Percentiles rank a stretch among this genome's conserved stretches.
Evolutionary conservation across 1,140 invertebrate genomes (phyloP).

Genomic region (Telenomus remus): DNA sequence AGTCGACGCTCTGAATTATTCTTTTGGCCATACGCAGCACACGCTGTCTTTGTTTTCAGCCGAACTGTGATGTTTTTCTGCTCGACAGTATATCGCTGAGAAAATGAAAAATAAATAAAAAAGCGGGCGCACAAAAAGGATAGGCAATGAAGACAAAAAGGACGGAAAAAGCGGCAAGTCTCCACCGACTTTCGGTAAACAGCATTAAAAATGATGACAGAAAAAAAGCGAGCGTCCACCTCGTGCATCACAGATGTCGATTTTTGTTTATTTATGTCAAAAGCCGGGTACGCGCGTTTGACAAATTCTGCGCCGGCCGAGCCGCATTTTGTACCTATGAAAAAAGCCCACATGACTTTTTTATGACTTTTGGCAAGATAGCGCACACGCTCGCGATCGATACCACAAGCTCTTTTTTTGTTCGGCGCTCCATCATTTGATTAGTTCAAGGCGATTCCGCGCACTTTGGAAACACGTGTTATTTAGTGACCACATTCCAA

Average conservation of each 20-base stretch:
- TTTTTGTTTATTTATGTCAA: slow-evolving; percentile 35
- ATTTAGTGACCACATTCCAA: neutral
- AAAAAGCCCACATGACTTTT: slow-evolving; percentile 28
- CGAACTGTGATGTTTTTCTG: neutral
- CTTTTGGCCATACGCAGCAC: too few species aligned
- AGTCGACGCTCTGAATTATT: too few species aligned
- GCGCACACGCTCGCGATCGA: too few species aligned
- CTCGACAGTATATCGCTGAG: neutral
- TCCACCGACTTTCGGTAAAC: slow-evolving; percentile 41
- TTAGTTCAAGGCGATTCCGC: too few species aligned
- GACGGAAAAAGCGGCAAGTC: slow-evolving; percentile 6
- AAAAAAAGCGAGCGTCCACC: slow-evolving; percentile 14
- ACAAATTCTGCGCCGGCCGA: slow-evolving; percentile 19
- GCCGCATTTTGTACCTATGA: slow-evolving; percentile 1
- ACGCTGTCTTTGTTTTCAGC: slow-evolving; percentile 22
- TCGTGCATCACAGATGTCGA: slow-evolving; percentile 18
- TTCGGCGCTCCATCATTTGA: too few species aligned
- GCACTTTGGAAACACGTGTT: too few species aligned
- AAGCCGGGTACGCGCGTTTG: slow-evolving; percentile 16
- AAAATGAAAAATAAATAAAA: neutral
- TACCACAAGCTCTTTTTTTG: too few species aligned
- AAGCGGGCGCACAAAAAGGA: neutral
- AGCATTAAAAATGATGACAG: slow-evolving; percentile 36
- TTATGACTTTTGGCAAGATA: slow-evolving; percentile 16
- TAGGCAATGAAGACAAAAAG: slow-evolving; percentile 2